Percentiles rank a stretch among this genome's conserved stretches.
These are phyloP conservation scores for Enteromius treurensis DNA, from an alignment of 2,797 vertebrate genomes.

Conservation along the genomic window DNA sequence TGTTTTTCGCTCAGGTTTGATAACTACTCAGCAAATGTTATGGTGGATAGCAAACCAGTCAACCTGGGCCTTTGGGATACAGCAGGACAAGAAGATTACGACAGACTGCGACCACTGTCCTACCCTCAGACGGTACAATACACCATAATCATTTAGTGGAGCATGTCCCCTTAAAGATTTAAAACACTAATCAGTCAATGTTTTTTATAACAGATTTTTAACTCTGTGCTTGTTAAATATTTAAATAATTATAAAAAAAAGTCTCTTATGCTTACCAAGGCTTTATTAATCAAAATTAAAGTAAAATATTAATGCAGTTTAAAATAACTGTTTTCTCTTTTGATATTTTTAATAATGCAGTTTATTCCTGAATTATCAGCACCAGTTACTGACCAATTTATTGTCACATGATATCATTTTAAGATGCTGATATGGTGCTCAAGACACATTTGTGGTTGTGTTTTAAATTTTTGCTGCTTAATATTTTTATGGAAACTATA, in stretches of 20 bases:
- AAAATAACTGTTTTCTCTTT: background rate
- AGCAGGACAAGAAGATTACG: slow-evolving; percentile 88
- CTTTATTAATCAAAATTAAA: background rate
- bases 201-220: background rate
- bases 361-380: background rate
- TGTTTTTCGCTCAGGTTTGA: slow-evolving; percentile 77
- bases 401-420: background rate
- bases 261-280: background rate
- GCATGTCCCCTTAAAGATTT: background rate
- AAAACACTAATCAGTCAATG: background rate
- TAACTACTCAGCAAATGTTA: slow-evolving; percentile 90
- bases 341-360: background rate
- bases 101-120: slow-evolving; percentile 86
- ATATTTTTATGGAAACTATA: background rate
- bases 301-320: background rate
- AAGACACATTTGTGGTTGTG: background rate
- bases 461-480: background rate
- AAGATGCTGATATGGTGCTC: background rate
- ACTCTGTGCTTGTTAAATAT: background rate
- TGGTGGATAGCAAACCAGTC: slow-evolving; percentile 92
- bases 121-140: slow-evolving; percentile 84
- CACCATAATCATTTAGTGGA: slow-evolving; percentile 10
- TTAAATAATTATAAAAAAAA: too few species aligned
- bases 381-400: background rate
- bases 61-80: slow-evolving; percentile 91